A percentile compares a stretch with the other conserved stretches of the same genome.
Evolutionary conservation across 2,113 vertebrate genomes (phyloP).

Genomic region (Acanthisitta chloris): DNA sequence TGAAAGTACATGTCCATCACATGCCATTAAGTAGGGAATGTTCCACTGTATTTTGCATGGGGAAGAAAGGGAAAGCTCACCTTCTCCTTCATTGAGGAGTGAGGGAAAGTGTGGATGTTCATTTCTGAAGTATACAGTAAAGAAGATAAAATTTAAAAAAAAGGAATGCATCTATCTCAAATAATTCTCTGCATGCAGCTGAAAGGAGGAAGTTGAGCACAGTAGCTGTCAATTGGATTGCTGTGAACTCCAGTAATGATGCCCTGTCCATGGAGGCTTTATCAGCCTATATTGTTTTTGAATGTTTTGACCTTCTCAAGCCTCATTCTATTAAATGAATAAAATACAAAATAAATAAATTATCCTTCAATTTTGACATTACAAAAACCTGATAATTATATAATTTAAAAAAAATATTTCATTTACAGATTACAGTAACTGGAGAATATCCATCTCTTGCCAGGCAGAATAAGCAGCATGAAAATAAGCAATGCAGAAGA

Average conservation of each 20-base stretch:
- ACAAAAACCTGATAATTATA: conserved; percentile 36
- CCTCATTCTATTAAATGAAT: conserved; percentile 24
- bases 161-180: not conserved
- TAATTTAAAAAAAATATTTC: not conserved
- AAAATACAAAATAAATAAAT: not conserved
- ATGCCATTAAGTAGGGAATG: rapidly evolving
- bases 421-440: conserved; percentile 59
- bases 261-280: conserved; percentile 16
- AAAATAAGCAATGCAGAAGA: not conserved
- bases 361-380: not conserved
- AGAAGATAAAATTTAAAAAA: not conserved
- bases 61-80: not conserved
- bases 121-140: not conserved
- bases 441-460: not conserved
- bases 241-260: conserved; percentile 23
- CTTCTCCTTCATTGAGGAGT: not conserved
- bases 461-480: not conserved
- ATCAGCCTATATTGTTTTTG: conserved; percentile 23
- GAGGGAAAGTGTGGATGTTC: not conserved
- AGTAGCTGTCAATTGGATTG: conserved; percentile 44
- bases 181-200: not conserved
- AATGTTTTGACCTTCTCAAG: conserved; percentile 41
- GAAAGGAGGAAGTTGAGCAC: conserved; percentile 29
- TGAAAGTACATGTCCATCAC: too few relatives aligned
- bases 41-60: too few relatives aligned